Evolutionary conservation across 2,113 vertebrate genomes (phyloP), one percentile per base, ranked within the genome.

Genomic region (Rhabdomys dilectus): DNA sequence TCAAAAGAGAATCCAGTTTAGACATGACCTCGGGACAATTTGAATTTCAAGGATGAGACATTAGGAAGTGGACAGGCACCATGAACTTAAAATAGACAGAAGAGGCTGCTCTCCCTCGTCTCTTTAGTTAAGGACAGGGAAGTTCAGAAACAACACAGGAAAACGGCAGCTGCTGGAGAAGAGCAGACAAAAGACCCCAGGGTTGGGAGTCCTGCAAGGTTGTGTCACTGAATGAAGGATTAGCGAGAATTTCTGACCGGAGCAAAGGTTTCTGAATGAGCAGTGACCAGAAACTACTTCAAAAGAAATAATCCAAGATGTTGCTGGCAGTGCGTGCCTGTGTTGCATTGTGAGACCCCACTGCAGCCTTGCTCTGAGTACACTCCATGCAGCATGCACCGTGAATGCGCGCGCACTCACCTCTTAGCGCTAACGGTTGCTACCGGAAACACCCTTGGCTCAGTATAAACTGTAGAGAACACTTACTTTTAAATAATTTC

Each of bases 11-110:
- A 34, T 36, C 42, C 70, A 31, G 72, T 73, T 42, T 86, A 82
- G 34, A 58, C 0, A 92, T 5, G 64, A 77, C 34, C 26, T 93
- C 19, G 58, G 81, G 48, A 93, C 3, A 62, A 36, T n/a, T 88
- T 84, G 64, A 88, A 75, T 75, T 89, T 85, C 17, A 78, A 86
- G 91, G 77, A 85, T 12, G 60, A 88, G 48, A 86, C 80, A 85
- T 88, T 88, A 95, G 84, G 48, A 88, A 42, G 36, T 10, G 31
- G 26, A 82, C 87, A 89, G 82, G 29, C 29, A 53, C 39, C 78
- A 56, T 51, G 84, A 84, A 93, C 1, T 64, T 85, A 51, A 93
- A 89, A 66, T 76, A 92, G 66, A 51, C 77, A 53, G 36, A 48
- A 60, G 31, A 88, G 39, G 7, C 48, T 84, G 15, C 39, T 51